Percentiles rank a stretch among this genome's conserved stretches.
Evolutionary conservation across 2,888 invertebrate genomes (phyloP).

Genomic region (Leptinotarsa tumamoca): DNA sequence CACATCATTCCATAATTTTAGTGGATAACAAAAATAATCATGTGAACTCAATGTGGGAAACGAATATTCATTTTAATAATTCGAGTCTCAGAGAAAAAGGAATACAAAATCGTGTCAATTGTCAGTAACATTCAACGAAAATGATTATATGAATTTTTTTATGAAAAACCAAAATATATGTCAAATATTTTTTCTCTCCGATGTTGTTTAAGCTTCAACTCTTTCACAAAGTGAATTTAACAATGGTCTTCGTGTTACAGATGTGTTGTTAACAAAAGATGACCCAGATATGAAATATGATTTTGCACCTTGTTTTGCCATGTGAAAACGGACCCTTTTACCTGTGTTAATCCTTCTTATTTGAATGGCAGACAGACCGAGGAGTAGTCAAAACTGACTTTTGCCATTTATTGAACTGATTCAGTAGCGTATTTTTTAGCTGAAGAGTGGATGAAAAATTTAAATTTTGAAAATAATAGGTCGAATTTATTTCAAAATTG

Average conservation of each 20-base stretch:
- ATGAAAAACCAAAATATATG: background rate
- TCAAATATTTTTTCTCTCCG: background rate
- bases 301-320: slow-evolving; percentile 8
- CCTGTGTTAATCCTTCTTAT: slow-evolving; percentile 10
- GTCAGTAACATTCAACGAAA: no score
- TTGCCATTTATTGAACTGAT: background rate
- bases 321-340: background rate
- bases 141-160: no score
- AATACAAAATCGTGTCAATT: no score
- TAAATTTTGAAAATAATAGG: no score
- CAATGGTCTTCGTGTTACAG: background rate
- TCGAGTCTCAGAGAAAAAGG: no score
- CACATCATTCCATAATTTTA: background rate
- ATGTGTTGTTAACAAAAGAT: background rate
- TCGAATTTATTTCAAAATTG: no score
- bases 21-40: background rate
- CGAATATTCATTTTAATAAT: no score
- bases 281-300: background rate
- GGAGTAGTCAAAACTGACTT: background rate
- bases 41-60: no score
- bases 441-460: no score
- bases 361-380: background rate
- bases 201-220: background rate
- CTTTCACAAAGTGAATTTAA: background rate
- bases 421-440: background rate